A percentile compares a stretch with the other conserved stretches of the same genome.
phyloP scores from a whole-genome alignment of 2,797 vertebrate species.

The Urocyon cinereoargenteus region DNA sequence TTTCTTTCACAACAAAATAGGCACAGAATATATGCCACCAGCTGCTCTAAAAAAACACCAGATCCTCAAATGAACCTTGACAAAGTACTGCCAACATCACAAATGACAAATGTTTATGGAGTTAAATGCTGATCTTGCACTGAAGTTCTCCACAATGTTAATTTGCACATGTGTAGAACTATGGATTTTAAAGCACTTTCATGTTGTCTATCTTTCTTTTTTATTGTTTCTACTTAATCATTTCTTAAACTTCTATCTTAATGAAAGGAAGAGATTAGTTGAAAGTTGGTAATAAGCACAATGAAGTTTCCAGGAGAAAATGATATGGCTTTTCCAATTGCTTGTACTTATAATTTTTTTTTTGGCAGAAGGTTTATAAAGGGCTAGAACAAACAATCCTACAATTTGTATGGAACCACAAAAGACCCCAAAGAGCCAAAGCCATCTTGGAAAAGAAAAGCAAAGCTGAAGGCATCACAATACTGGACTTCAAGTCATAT shows the following conservation, averaged over 20 bases:
- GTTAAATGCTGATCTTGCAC: neutral
- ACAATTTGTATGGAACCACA: neutral
- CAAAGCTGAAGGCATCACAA: neutral
- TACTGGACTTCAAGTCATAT: neutral
- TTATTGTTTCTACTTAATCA: too few relatives aligned
- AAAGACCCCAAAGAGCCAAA: neutral
- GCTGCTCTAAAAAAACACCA: neutral
- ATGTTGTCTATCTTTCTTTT: neutral
- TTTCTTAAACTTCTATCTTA: neutral
- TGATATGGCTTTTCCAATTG: neutral
- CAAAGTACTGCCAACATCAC: slow-evolving; percentile 17
- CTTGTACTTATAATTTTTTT: neutral
- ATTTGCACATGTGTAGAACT: neutral
- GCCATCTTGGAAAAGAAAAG: neutral
- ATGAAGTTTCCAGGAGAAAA: neutral
- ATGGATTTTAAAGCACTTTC: slow-evolving; percentile 48
- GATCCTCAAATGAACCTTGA: slow-evolving; percentile 61
- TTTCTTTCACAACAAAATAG: slow-evolving; percentile 53
- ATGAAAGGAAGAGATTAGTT: neutral
- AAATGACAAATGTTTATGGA: slow-evolving; percentile 22
- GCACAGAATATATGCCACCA: slow-evolving; percentile 59
- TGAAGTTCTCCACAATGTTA: neutral
- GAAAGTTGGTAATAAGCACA: neutral
- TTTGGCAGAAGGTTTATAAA: neutral
- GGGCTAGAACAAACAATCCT: neutral